Evolutionary conservation across 2,888 invertebrate genomes (phyloP), one percentile per base, ranked within the genome.

Genomic region (Hyposoter didymator): DNA sequence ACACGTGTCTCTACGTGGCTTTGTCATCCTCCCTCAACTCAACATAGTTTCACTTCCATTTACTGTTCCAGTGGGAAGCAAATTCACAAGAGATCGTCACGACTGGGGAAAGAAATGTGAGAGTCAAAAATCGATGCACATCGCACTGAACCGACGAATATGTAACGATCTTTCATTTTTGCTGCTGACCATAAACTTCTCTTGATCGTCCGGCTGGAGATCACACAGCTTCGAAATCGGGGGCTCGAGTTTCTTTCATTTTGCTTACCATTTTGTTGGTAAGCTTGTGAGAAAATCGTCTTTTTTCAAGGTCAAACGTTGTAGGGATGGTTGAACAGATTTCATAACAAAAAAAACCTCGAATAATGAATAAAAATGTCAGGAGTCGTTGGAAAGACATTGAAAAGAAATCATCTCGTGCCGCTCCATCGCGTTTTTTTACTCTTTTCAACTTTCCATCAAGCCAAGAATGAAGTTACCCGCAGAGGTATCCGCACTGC

Each of bases 11-110:
- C 17, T 62, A 35, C 17, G n/a, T 47, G 10, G 28, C 32, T 17
- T 17, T 59, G 35, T 22, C 32, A 67, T 73, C 52, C 39, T 14
- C 19, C 12, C 17, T 17, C 14, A 55, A 66, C 64, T 43, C 66
- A 72, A 6, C 80, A 52, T 64, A 45, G 35, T 64, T 49, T 49
- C 19, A 8, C 70, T 39, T 62, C 55, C 70, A 35, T 45, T 82
- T 82, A 19, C 35, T 43, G 19, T 76, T n/a, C 32, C 12, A 22
- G 43, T 49, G 28, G 19, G 47, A 32, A 64, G 19, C n/a, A 83
- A 28, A 5, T 45, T n/a, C 5, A 35, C 49, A 17, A 10, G 39
- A 47, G 45, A 45, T 47, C 69, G 45, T 47, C 17, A 17, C 17
- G 12, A 28, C 8, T 47, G 0, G 17, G 32, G n/a, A 64, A 62